Base-by-base conservation (phyloP, 92 coral and sea anemone species). In the Heliopora coerulea region DNA sequence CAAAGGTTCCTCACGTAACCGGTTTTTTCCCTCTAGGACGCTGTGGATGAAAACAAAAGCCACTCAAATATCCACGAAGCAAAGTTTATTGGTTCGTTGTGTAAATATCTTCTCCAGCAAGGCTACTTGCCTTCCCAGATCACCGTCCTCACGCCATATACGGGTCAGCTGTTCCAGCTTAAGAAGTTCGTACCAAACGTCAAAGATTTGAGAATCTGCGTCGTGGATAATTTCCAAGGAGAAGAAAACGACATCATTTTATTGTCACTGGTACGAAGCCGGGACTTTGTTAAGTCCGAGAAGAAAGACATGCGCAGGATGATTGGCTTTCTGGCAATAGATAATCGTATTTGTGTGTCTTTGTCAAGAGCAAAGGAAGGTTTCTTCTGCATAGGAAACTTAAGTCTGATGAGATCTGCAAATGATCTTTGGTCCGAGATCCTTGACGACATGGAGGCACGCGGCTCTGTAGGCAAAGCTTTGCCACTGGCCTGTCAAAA, bases 341-440 rank as follows among this genome's bases (percentile, higher is more conserved):
- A 80, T 10, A 80, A 80, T 59, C 74, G 84, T 56, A 80, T 80
- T 50, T 80, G 84, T 39, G 84, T 80, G 34, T 74, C 84, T 15
- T 75, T 80, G 56, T 80, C 84, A 66, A 70, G 84, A 54, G 84
- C 84, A 26, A 74, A 75, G 33, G 60, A 80, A 35, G 84, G 84
- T 12, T 80, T 80, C 48, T 80, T 59, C 34, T 80, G 84, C 33
- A 72, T 80, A 10, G 84, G 84, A 26, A 91, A 91, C 79, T 50
- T 89, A 35, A 83, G 81, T 17, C 61, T 89, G 76, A 81, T 91
- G 87, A 68, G 81, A 15, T 83, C 88, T 28, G 74, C 85, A 42
- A 91, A 86, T 65, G 44, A 54, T 3, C 75, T 89, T 42, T 91
- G 97, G 97, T 52, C 46, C 8, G 39, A 62, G 10, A 89, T 91